Evolutionary conservation across 1,140 invertebrate genomes (phyloP).

Genomic region (Glomeris maerens): DNA sequence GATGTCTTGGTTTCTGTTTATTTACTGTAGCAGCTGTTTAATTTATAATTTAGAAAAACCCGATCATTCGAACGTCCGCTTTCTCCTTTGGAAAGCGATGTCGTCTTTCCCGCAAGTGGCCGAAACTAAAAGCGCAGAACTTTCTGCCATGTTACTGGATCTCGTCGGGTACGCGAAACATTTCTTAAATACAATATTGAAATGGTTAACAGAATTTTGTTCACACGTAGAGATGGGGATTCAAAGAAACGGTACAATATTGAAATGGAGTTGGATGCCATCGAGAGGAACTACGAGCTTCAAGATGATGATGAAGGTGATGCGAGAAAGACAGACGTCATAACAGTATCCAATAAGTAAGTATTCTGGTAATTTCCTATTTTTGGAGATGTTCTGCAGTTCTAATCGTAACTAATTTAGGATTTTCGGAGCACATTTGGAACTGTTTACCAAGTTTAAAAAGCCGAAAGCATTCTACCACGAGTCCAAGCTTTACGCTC

Average conservation of each 20-base stretch:
- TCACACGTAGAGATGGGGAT: constrained; percentile 7
- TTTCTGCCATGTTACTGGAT: constrained; percentile 58
- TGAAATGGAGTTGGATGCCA: constrained; percentile 22
- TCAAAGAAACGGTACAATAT: constrained; percentile 8
- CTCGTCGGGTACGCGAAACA: constrained; percentile 49
- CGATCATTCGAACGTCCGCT: constrained; percentile 57
- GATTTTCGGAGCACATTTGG: constrained; percentile 52
- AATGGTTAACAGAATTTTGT: not conserved
- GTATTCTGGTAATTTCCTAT: not conserved
- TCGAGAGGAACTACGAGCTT: constrained; percentile 18
- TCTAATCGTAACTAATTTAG: constrained; percentile 17
- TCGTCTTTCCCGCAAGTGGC: constrained; percentile 50
- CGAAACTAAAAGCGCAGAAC: constrained; percentile 59
- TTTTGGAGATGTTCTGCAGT: not conserved
- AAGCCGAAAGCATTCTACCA: constrained; percentile 64
- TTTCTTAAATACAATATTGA: not conserved
- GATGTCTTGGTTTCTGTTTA: not conserved
- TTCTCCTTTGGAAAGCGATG: constrained; percentile 66
- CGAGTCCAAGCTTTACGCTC: constrained; percentile 53
- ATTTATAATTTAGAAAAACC: constrained; percentile 18
- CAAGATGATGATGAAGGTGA: constrained; percentile 28
- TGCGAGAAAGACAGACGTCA: constrained; percentile 3
- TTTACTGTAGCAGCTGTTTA: not conserved
- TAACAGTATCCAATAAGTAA: not conserved
- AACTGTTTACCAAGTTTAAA: constrained; percentile 59